A percentile compares a stretch with the other conserved stretches of the same genome.
Conservation (phyloP, 2,888 invertebrate genomes). For the Hypercompe scribonia region DNA sequence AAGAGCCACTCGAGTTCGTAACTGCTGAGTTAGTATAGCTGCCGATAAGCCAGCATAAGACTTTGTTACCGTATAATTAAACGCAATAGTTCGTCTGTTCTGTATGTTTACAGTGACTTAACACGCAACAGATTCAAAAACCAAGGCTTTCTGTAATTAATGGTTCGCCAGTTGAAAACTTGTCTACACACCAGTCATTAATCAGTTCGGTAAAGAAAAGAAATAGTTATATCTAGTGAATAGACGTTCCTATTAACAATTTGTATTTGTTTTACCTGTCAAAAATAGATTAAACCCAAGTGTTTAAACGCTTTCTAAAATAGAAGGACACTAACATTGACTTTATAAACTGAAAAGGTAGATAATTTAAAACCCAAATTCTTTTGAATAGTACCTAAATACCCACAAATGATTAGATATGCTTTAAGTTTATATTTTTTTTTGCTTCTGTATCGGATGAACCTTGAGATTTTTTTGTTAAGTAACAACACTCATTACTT, state of each 20-base stretch:
- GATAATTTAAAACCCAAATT: not conserved
- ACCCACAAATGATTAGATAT: too few relatives aligned
- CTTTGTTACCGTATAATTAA: constrained; percentile 76
- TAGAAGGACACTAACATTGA: not conserved
- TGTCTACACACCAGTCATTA: constrained; percentile 39
- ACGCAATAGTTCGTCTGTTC: constrained; percentile 73
- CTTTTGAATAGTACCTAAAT: not conserved
- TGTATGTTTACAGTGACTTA: constrained; percentile 72
- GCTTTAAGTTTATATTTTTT: too few relatives aligned
- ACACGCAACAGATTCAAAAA: constrained; percentile 69
- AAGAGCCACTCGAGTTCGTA: constrained; percentile 52
- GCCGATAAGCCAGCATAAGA: constrained; percentile 68
- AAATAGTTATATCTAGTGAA: constrained; percentile 18
- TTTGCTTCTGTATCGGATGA: too few relatives aligned
- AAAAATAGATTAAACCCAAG: not conserved
- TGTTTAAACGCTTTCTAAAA: not conserved
- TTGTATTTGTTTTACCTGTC: constrained; percentile 7
- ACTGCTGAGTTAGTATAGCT: constrained; percentile 53
- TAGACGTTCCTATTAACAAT: constrained; percentile 17
- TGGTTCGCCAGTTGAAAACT: constrained; percentile 36
- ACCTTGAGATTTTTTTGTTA: too few relatives aligned
- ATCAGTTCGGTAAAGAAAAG: constrained; percentile 30
- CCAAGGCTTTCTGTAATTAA: constrained; percentile 44
- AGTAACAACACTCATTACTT: too few relatives aligned
- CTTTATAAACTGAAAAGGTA: not conserved